A percentile compares a stretch with the other conserved stretches of the same genome.
Evolutionary conservation across 2,888 invertebrate genomes (phyloP).

Genomic region (Microplitis deprimator): DNA sequence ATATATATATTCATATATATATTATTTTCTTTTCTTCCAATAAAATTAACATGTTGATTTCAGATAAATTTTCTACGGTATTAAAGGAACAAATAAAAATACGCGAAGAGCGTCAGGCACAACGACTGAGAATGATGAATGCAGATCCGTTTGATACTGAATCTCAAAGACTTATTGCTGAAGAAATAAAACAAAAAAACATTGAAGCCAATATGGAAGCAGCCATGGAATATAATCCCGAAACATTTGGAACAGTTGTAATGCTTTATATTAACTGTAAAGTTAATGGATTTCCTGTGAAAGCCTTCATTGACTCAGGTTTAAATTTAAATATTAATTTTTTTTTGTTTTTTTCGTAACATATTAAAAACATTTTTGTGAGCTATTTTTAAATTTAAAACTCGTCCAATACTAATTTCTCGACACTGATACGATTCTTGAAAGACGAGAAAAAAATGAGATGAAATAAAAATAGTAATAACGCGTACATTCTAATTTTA

Average conservation of each 20-base stretch:
- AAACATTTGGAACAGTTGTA: conserved; percentile 96
- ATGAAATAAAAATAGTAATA: too few relatives aligned
- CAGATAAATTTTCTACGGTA: conserved; percentile 85
- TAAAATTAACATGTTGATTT: conserved; percentile 55
- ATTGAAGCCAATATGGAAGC: conserved; percentile 99
- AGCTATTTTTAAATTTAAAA: conserved; percentile 39
- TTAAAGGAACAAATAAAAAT: conserved; percentile 87
- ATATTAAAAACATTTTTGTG: background rate
- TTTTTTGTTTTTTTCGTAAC: conserved; percentile 3
- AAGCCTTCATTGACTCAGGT: conserved; percentile 98
- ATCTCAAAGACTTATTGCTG: conserved; percentile 94
- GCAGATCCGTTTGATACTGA: conserved; percentile 97
- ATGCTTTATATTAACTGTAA: conserved; percentile 98
- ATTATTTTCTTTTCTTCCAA: background rate
- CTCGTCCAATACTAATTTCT: background rate
- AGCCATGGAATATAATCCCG: conserved; percentile 98
- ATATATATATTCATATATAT: background rate
- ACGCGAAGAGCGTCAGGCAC: conserved; percentile 86
- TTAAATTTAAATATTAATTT: conserved; percentile 41
- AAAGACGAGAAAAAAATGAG: background rate
- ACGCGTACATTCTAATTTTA: background rate
- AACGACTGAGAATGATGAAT: conserved; percentile 88
- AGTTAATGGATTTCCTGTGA: conserved; percentile 96
- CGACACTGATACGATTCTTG: background rate
- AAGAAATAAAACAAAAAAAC: conserved; percentile 95